A percentile compares a stretch with the other conserved stretches of the same genome.
These are phyloP conservation scores for Harlomillsia oculata DNA, from an alignment of 1,140 invertebrate genomes.

Conservation along the genomic window DNA sequence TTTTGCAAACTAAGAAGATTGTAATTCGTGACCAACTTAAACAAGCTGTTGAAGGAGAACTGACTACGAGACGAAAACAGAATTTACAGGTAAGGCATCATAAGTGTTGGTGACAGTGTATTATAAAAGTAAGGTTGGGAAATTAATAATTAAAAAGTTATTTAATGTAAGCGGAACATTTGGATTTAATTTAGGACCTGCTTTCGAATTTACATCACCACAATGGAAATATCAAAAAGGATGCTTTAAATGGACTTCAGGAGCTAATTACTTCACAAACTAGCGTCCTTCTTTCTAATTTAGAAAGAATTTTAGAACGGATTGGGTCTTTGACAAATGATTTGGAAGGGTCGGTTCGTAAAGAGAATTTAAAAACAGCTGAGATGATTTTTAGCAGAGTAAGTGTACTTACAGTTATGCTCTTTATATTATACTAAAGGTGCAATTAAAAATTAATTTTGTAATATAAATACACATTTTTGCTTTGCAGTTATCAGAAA, in stretches of 20 bases:
- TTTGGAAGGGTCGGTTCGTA: conserved; percentile 20
- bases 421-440: background rate
- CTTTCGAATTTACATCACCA: conserved; percentile 26
- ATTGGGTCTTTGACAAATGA: conserved; percentile 23
- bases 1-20: conserved; percentile 31
- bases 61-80: conserved; percentile 15
- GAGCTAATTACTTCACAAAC: conserved; percentile 18
- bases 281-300: conserved; percentile 1
- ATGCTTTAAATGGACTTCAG: conserved; percentile 18
- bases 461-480: background rate
- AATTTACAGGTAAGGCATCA: conserved; percentile 15
- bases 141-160: background rate
- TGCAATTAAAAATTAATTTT: background rate
- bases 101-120: background rate
- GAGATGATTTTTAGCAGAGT: conserved; percentile 22
- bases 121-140: background rate
- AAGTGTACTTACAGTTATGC: background rate
- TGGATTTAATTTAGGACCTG: conserved; percentile 26
- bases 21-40: conserved; percentile 32
- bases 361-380: conserved; percentile 27
- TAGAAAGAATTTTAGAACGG: conserved; percentile 29
- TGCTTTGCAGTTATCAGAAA: conserved; percentile 25
- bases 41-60: conserved; percentile 1
- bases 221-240: conserved; percentile 31
- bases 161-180: background rate